These are phyloP conservation scores for Dolichopus griseipennis DNA, from an alignment of 2,888 invertebrate genomes.

Conservation along the genomic window DNA sequence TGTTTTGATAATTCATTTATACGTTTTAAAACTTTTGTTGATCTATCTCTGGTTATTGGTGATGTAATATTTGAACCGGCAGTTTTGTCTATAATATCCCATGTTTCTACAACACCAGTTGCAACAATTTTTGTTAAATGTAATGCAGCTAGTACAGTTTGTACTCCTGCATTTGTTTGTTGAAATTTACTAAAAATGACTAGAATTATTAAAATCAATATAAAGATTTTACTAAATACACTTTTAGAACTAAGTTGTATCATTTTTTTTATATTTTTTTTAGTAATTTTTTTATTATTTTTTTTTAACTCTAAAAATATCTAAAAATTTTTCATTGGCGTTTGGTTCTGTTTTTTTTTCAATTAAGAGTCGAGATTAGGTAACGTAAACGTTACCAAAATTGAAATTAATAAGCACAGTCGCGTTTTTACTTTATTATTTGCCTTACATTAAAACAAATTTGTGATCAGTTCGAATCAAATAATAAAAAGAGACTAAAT, in stretches of 20 bases:
- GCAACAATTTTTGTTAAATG: constrained; percentile 52
- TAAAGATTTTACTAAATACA: neutral
- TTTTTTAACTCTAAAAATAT: neutral
- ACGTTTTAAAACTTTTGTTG: constrained; percentile 51
- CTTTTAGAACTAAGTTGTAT: neutral
- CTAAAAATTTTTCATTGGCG: neutral
- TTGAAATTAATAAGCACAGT: neutral
- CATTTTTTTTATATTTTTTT: neutral
- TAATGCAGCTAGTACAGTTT: constrained; percentile 54
- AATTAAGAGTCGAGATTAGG: neutral
- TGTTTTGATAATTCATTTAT: constrained; percentile 40
- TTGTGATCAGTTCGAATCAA: neutral
- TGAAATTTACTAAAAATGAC: neutral
- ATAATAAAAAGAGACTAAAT: neutral
- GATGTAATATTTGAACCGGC: constrained; percentile 48
- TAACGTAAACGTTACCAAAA: neutral
- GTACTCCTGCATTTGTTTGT: constrained; percentile 43
- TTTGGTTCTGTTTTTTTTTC: neutral
- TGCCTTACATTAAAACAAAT: neutral
- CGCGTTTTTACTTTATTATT: neutral
- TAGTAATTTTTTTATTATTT: neutral
- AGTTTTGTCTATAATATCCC: constrained; percentile 55
- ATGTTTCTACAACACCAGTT: constrained; percentile 51
- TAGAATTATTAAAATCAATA: neutral
- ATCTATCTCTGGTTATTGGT: constrained; percentile 53